These are phyloP conservation scores for Lacerta viridis DNA, from an alignment of 2,797 vertebrate genomes.

Conservation along the genomic window DNA sequence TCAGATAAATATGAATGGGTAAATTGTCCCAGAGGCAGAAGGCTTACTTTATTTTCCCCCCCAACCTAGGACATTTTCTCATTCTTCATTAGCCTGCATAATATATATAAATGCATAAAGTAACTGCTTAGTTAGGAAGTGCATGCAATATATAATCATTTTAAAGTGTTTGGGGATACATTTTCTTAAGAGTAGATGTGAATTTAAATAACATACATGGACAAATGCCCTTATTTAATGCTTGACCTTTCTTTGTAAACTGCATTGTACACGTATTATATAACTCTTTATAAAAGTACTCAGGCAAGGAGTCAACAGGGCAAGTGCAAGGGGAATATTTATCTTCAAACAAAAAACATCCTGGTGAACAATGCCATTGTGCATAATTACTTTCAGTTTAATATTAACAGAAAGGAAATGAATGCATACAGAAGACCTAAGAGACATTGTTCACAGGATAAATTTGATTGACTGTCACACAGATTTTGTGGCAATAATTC, in stretches of 20 bases:
- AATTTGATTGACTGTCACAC: slow-evolving; percentile 47
- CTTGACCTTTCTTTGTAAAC: slow-evolving; percentile 24
- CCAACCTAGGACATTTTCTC: slow-evolving; percentile 39
- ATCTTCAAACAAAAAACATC: slow-evolving; percentile 63
- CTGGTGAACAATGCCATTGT: slow-evolving; percentile 74
- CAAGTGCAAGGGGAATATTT: slow-evolving; percentile 52
- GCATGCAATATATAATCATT: slow-evolving; percentile 45
- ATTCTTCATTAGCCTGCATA: accelerated
- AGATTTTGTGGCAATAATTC: slow-evolving; percentile 58
- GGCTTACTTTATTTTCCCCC: not conserved
- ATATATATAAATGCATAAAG: slow-evolving; percentile 8
- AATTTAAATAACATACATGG: slow-evolving; percentile 28
- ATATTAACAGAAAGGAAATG: slow-evolving; percentile 51
- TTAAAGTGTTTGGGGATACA: slow-evolving; percentile 28
- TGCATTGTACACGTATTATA: slow-evolving; percentile 18
- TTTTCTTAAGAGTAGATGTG: slow-evolving; percentile 43
- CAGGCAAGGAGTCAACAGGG: slow-evolving; percentile 66
- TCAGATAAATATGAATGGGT: slow-evolving; percentile 40
- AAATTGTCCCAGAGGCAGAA: slow-evolving; percentile 47
- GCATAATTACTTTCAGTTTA: slow-evolving; percentile 50
- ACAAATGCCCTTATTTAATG: slow-evolving; percentile 9
- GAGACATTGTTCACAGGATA: slow-evolving; percentile 77
- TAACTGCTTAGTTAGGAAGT: slow-evolving; percentile 11
- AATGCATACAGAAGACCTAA: slow-evolving; percentile 24
- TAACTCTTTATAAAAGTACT: slow-evolving; percentile 35